A percentile compares a stretch with the other conserved stretches of the same genome.
These are phyloP conservation scores for Lepidurus apus DNA, from an alignment of 1,140 invertebrate species.

Conservation along the genomic window DNA sequence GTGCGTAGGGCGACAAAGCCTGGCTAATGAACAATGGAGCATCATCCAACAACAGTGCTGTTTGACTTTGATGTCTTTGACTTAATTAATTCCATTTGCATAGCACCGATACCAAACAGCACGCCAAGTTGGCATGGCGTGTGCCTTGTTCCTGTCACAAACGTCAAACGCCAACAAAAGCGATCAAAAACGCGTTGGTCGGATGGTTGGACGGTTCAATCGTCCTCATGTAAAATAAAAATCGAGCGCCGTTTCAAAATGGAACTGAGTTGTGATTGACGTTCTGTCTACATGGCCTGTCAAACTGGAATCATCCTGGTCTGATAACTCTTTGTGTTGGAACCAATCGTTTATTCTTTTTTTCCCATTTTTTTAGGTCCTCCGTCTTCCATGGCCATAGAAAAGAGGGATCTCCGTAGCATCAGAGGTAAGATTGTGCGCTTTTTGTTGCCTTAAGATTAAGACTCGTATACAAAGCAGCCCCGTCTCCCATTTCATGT, in stretches of 20 bases:
- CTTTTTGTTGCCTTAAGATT: background rate
- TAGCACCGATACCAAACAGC: background rate
- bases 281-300: background rate
- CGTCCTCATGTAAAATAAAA: background rate
- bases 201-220: background rate
- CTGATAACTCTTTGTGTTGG: background rate
- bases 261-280: background rate
- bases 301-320: slow-evolving; percentile 1
- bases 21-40: too few relatives aligned
- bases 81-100: too few relatives aligned
- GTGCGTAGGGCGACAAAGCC: too few relatives aligned
- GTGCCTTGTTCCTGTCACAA: background rate
- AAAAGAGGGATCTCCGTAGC: background rate
- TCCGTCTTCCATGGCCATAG: background rate
- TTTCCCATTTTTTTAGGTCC: background rate
- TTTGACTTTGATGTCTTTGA: too few relatives aligned
- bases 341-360: background rate
- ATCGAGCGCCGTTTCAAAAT: too few relatives aligned
- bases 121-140: background rate
- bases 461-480: background rate
- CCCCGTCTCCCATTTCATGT: background rate
- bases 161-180: background rate
- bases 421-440: background rate
- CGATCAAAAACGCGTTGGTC: background rate
- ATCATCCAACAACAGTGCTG: too few relatives aligned